Conservation (phyloP, 2,888 invertebrate genomes). For the Drosophila mimetica region DNA sequence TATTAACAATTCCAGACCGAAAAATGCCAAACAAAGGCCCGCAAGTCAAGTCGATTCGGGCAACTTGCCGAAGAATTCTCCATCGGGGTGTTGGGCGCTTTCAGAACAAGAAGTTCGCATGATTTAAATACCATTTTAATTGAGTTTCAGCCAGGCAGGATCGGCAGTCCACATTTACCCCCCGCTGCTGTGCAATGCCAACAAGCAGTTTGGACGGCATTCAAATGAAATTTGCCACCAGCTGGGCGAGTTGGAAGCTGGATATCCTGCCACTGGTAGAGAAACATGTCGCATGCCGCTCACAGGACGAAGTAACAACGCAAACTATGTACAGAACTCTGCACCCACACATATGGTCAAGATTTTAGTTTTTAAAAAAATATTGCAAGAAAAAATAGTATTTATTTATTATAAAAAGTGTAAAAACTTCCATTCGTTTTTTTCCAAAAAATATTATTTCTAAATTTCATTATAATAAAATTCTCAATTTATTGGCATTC, state of each 20-base stretch:
- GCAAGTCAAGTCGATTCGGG: conserved; percentile 7
- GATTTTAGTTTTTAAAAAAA: background rate
- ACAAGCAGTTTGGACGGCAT: conserved; percentile 68
- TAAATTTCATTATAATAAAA: too few species aligned
- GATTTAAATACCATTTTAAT: conserved; percentile 77
- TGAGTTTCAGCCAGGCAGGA: conserved; percentile 54
- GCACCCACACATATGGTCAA: background rate
- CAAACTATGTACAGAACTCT: conserved; percentile 1
- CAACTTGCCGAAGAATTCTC: conserved; percentile 61
- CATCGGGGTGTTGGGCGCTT: conserved; percentile 47
- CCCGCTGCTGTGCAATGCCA: conserved; percentile 71
- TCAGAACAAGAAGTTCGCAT: conserved; percentile 64
- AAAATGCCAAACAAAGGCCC: conserved; percentile 48
- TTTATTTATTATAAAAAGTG: too few species aligned
- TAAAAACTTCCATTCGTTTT: too few species aligned
- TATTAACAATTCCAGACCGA: conserved; percentile 66
- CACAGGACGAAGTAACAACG: conserved; percentile 50
- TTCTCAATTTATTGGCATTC: too few species aligned
- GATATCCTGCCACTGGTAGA: conserved; percentile 9
- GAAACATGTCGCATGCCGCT: conserved; percentile 66
- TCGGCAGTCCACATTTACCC: conserved; percentile 27
- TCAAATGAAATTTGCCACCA: conserved; percentile 74
- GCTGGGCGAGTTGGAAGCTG: conserved; percentile 41
- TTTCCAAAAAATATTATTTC: too few species aligned
- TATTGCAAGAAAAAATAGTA: too few species aligned